phyloP scores from a whole-genome alignment of 1,140 invertebrate genomes.

The Heliothis virescens region DNA sequence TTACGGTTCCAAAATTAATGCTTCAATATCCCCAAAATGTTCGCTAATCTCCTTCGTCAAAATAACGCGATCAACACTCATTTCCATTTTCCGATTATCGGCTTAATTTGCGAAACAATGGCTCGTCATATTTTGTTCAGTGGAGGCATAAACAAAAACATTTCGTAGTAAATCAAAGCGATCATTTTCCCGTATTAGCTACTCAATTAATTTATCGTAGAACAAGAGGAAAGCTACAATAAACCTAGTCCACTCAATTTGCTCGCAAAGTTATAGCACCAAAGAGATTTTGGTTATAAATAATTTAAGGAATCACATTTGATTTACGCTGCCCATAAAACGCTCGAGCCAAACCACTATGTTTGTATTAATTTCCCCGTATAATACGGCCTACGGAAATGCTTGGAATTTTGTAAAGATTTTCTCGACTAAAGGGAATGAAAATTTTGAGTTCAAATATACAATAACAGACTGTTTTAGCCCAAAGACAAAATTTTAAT shows the following conservation, averaged over 20 bases:
- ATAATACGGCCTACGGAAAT: conserved; percentile 18
- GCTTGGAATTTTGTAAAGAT: conserved; percentile 24
- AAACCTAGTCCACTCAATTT: conserved; percentile 48
- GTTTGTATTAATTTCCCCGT: conserved; percentile 37
- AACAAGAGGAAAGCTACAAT: conserved; percentile 22
- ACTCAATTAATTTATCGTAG: conserved; percentile 31
- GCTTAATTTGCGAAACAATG: conserved; percentile 37
- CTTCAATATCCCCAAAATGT: not conserved
- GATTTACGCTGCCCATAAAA: conserved; percentile 43
- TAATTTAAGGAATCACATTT: conserved; percentile 53
- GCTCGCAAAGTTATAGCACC: conserved; percentile 42
- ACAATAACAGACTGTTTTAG: too few relatives aligned
- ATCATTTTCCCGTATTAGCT: conserved; percentile 40
- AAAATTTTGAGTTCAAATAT: too few relatives aligned
- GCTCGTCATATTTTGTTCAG: conserved; percentile 16
- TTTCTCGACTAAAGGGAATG: not conserved
- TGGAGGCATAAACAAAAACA: conserved; percentile 12
- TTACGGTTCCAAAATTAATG: too few relatives aligned
- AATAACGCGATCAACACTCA: conserved; percentile 14
- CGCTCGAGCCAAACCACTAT: conserved; percentile 38
- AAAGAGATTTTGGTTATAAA: conserved; percentile 49
- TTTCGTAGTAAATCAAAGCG: conserved; percentile 19
- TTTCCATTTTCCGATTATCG: conserved; percentile 36
- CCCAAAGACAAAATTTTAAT: too few relatives aligned
- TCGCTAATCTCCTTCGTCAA: not conserved